Evolutionary conservation across 2,113 vertebrate genomes (phyloP), one percentile per base, ranked within the genome.

Genomic region (Haplochromis vanheusdeni): DNA sequence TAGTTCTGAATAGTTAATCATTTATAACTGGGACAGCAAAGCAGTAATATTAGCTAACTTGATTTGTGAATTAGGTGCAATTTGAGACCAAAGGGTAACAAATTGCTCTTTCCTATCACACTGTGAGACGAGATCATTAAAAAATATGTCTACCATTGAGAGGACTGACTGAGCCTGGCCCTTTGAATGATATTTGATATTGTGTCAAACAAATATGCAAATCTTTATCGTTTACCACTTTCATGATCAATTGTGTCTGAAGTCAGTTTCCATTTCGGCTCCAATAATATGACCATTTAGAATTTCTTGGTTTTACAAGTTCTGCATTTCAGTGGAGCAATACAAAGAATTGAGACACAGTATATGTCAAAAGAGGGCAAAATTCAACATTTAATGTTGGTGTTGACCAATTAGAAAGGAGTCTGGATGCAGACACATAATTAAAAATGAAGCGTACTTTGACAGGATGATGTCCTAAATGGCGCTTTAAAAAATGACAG

Each of bases 211-310:
- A 47, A 28, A 17, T 28, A 19, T 75, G 14, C 42, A 75, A 47
- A 47, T 75, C 40, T 28, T 47, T 28, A 19, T 75, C 14, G 3
- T 11, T 47, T 47, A 47, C 70, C 42, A 47, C 0, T 73, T 35
- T 35, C 6, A 4, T 62, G 31, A 17, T n/a, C 19, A 65, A 65
- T 21, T 21, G 19, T 37, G 1, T 65, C 33, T n/a, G 60, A 65
- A 37, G 0, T 65, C 0, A 13, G 33, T 37, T 65, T 65, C 3
- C 33, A 21, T 65, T 65, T 65, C 1, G 0, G 33, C 19, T 65
- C 60, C 60, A 37, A 65, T 65, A 1, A 65, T 65, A 21, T 65
- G 33, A 2, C 19, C 19, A 21, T 65, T 21, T 21, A 21, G 21
- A 21, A 21, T 21, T 21, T 21, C 21, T 21, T 21, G 21, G 21